Evolutionary conservation across 2,113 vertebrate genomes (phyloP), one percentile per base, ranked within the genome.

Genomic region (Brienomyrus longianalis): DNA sequence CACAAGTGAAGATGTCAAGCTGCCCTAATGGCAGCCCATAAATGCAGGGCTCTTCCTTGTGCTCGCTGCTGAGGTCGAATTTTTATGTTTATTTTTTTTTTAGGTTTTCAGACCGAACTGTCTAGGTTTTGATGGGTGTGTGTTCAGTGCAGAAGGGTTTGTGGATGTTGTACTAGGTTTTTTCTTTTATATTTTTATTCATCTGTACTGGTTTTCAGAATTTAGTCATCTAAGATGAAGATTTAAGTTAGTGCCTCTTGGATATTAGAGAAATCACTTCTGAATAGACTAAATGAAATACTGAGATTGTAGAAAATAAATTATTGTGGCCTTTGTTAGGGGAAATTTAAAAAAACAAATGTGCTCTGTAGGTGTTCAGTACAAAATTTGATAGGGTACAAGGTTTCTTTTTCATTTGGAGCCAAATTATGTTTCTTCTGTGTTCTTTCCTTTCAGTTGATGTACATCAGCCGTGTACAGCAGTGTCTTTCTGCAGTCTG

Each of bases 171-270:
- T 89, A 52, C 62, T 84, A 84, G 80, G 62, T 84, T 62, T 56
- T 89, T 54, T 89, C 27, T 59, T 89, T 56, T 85, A 51, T 89
- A 83, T 83, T 89, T 83, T 89, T 89, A 43, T 54, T 51, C 31
- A 83, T 83, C 74, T 47, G 70, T 27, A 19, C 43, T 7, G 8
- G 21, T 77, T 88, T 70, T 51, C 85, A 21, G 51, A 84, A 45
- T 89, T 85, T 89, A 84, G 80, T 56, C 84, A 85, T 83, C 80
- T 80, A 83, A 89, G 39, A 62, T 39, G 27, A 89, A 89, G 47
- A 54, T 80, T 90, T 87, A 87, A 54, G 89, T 90, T 87, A n/a
- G 89, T 87, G 89, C 89, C 89, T 90, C 89, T 87, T 70, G 27
- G 21, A 66, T 90, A 51, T 84, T 80, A 54, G 89, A 87, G 50